These are phyloP conservation scores for Polydrusus pterygomalis DNA, from an alignment of 2,888 invertebrate species.

Conservation along the genomic window DNA sequence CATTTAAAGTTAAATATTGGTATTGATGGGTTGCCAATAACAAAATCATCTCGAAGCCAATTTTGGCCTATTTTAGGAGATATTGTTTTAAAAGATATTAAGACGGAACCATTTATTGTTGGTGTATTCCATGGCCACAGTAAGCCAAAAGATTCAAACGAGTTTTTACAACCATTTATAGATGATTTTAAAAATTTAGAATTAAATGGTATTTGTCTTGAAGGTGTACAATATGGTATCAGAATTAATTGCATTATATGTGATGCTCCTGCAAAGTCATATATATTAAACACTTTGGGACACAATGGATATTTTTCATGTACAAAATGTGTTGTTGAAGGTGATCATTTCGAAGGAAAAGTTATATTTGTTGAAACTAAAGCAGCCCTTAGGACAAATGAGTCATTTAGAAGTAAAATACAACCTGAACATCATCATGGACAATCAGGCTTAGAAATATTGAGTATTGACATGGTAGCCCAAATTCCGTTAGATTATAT, in stretches of 20 bases:
- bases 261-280: slow-evolving; percentile 46
- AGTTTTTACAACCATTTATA: slow-evolving; percentile 44
- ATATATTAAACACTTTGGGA: slow-evolving; percentile 37
- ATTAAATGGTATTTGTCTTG: slow-evolving; percentile 40
- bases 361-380: slow-evolving; percentile 26
- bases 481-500: slow-evolving; percentile 29
- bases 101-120: slow-evolving; percentile 16
- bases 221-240: slow-evolving; percentile 24
- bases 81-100: slow-evolving; percentile 16
- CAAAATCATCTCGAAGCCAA: slow-evolving; percentile 17
- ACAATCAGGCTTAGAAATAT: slow-evolving; percentile 25
- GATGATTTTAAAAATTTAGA: slow-evolving; percentile 35
- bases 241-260: slow-evolving; percentile 38
- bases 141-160: slow-evolving; percentile 34
- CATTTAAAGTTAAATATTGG: slow-evolving; percentile 4
- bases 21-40: slow-evolving; percentile 17
- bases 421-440: slow-evolving; percentile 31
- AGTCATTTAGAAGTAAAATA: slow-evolving; percentile 16
- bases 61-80: slow-evolving; percentile 20
- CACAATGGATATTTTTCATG: slow-evolving; percentile 48
- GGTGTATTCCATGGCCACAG: slow-evolving; percentile 48
- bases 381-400: slow-evolving; percentile 24
- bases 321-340: slow-evolving; percentile 42
- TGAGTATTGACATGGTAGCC: slow-evolving; percentile 22
- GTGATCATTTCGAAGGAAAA: slow-evolving; percentile 13